phyloP scores from a whole-genome alignment of 2,113 vertebrate genomes.

The Egretta garzetta region DNA sequence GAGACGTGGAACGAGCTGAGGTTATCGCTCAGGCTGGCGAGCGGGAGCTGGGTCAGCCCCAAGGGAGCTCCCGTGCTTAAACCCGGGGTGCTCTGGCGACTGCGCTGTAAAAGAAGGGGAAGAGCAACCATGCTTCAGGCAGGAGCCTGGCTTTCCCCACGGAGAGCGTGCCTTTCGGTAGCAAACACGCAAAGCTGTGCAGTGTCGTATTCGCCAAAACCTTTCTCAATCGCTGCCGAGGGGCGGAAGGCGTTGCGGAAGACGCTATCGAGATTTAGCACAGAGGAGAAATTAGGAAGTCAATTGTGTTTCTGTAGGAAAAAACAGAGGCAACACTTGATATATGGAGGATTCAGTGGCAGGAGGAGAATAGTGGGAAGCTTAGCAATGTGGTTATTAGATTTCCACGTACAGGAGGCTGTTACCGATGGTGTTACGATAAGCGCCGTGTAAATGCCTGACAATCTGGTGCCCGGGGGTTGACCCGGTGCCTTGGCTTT shows the following conservation, averaged over 20 bases:
- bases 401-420: not conserved
- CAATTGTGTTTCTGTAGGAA: not conserved
- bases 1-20: not conserved
- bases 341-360: not conserved
- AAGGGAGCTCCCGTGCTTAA: not conserved
- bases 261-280: not conserved
- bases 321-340: not conserved
- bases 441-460: no score
- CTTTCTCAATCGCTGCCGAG: accelerated
- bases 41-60: not conserved
- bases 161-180: not conserved
- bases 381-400: not conserved
- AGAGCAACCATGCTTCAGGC: not conserved
- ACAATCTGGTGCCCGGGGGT: accelerated
- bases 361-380: slow-evolving; percentile 25
- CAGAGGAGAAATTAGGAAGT: not conserved
- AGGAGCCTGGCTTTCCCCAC: not conserved
- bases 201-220: not conserved
- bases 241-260: not conserved
- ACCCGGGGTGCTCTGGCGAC: not conserved
- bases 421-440: not conserved
- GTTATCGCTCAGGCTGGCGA: not conserved
- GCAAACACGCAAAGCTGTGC: not conserved
- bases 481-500: not conserved
- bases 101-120: not conserved